These are phyloP conservation scores for Sussaba pulchella DNA, from an alignment of 2,888 invertebrate genomes.

Conservation along the genomic window DNA sequence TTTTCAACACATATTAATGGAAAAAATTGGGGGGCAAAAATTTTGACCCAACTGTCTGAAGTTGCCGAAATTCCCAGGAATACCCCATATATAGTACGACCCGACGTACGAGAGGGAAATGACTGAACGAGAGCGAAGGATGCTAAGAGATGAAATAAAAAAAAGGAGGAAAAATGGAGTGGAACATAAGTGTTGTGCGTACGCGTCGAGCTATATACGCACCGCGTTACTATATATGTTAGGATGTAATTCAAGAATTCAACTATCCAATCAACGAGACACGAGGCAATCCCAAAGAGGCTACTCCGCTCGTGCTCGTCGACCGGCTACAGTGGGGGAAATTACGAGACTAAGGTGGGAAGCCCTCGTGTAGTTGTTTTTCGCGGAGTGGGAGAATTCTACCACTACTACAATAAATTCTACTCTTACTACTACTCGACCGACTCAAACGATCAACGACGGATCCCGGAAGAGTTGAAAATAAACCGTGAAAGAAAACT, in stretches of 20 bases:
- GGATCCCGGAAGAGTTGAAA: constrained; percentile 16
- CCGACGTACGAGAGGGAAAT: constrained; percentile 1
- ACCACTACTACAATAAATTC: neutral
- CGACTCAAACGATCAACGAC: neutral
- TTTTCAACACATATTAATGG: too few relatives aligned
- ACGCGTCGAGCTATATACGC: constrained; percentile 41
- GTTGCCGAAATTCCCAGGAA: too few relatives aligned
- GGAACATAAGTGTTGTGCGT: constrained; percentile 50
- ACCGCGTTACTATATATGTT: constrained; percentile 72
- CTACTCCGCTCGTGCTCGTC: constrained; percentile 27
- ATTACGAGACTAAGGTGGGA: constrained; percentile 13
- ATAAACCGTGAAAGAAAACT: neutral
- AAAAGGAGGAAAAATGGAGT: constrained; percentile 15
- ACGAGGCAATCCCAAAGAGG: constrained; percentile 58
- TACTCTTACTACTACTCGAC: neutral
- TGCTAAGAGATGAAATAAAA: constrained; percentile 41
- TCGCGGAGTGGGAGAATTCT: neutral
- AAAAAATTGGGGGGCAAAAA: too few relatives aligned
- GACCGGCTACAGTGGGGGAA: constrained; percentile 16
- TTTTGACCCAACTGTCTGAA: too few relatives aligned
- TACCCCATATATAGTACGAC: too few relatives aligned
- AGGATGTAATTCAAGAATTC: constrained; percentile 77
- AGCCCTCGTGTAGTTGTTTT: constrained; percentile 19
- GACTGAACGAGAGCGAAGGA: constrained; percentile 32
- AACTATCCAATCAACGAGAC: constrained; percentile 75